Conservation (phyloP, 2,888 invertebrate genomes). For the Xylophagus ater region DNA sequence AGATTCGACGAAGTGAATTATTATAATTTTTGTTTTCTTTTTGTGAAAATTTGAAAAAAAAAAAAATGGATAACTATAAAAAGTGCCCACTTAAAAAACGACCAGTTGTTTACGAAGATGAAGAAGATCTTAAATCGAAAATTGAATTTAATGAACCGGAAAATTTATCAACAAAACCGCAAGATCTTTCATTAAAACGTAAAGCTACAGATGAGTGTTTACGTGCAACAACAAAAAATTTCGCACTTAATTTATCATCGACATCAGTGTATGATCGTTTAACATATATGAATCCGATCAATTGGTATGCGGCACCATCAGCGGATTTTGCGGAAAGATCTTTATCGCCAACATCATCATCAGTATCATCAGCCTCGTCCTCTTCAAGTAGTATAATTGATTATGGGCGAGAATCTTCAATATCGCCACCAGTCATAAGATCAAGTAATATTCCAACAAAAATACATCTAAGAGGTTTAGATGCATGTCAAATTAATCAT, state of each 20-base stretch:
- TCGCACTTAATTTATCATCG: slow-evolving; percentile 30
- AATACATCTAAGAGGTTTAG: slow-evolving; percentile 32
- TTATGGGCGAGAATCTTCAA: slow-evolving; percentile 23
- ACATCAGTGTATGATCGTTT: slow-evolving; percentile 17
- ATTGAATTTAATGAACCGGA: too few relatives aligned
- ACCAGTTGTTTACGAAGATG: slow-evolving; percentile 60
- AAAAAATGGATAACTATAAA: slow-evolving; percentile 60
- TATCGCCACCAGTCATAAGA: slow-evolving; percentile 22
- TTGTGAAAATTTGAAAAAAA: slow-evolving; percentile 11
- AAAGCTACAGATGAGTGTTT: slow-evolving; percentile 16
- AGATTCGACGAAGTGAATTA: slow-evolving; percentile 2
- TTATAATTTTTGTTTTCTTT: neutral
- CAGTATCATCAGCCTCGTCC: slow-evolving; percentile 13
- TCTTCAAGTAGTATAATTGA: slow-evolving; percentile 12
- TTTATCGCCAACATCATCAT: slow-evolving; percentile 10
- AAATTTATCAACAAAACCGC: slow-evolving; percentile 22
- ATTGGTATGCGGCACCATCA: slow-evolving; percentile 3
- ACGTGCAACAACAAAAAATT: slow-evolving; percentile 29
- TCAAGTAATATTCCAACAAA: slow-evolving; percentile 16
- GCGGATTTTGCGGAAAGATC: slow-evolving; percentile 5
- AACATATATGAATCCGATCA: slow-evolving; percentile 6
- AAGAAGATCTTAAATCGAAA: slow-evolving; percentile 38
- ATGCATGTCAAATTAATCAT: slow-evolving; percentile 12
- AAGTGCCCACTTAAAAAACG: slow-evolving; percentile 86
- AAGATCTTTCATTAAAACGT: slow-evolving; percentile 36